phyloP scores from a whole-genome alignment of 2,113 vertebrate species.

The Gila orcuttii region DNA sequence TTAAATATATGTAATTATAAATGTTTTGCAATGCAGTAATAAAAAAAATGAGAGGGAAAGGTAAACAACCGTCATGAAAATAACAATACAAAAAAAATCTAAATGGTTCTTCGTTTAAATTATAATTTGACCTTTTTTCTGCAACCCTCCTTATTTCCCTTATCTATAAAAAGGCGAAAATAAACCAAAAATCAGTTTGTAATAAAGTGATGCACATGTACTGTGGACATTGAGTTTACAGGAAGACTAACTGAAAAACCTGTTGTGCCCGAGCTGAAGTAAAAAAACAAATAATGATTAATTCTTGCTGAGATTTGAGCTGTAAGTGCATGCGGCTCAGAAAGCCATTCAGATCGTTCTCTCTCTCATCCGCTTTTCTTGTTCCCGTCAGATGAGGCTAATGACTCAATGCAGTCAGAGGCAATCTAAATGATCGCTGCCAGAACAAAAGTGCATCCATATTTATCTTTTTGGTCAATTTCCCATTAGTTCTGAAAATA shows the following conservation, averaged over 20 bases:
- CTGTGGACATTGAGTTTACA: neutral
- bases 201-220: neutral
- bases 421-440: conserved; percentile 54
- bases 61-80: neutral
- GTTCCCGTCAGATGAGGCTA: conserved; percentile 63
- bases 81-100: neutral
- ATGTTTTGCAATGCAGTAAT: neutral
- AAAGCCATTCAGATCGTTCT: conserved; percentile 62
- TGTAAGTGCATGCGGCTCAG: conserved; percentile 48
- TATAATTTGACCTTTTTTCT: neutral
- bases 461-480: conserved; percentile 59
- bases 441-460: conserved; percentile 59
- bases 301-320: conserved; percentile 55
- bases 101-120: neutral
- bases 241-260: neutral
- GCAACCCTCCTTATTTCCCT: neutral
- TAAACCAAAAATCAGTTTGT: neutral
- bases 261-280: conserved; percentile 55
- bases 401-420: conserved; percentile 66
- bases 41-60: neutral
- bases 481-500: conserved; percentile 57
- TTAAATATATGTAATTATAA: neutral
- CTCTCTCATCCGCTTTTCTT: conserved; percentile 68
- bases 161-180: neutral
- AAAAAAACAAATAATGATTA: conserved; percentile 70